phyloP scores from a whole-genome alignment of 2,888 invertebrate genomes.

The Carpatolechia fugitivella region DNA sequence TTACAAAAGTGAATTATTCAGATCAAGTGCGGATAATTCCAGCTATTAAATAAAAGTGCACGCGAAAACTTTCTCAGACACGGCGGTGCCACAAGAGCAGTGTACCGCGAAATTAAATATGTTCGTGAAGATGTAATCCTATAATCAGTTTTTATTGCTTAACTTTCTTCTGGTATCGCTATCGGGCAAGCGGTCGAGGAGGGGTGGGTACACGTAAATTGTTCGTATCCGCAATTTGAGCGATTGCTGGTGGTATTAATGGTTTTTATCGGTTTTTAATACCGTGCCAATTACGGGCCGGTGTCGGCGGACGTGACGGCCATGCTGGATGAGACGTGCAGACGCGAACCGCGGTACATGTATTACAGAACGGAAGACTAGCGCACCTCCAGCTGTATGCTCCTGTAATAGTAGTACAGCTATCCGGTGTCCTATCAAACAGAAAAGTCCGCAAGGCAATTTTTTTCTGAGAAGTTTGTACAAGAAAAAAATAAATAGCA shows the following conservation, averaged over 20 bases:
- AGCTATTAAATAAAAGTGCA: background rate
- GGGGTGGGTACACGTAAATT: constrained; percentile 40
- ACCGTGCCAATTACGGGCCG: constrained; percentile 45
- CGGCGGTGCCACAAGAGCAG: constrained; percentile 1
- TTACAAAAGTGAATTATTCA: background rate
- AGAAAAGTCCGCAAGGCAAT: too few relatives aligned
- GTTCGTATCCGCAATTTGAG: constrained; percentile 51
- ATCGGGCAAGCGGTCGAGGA: background rate
- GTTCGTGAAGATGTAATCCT: constrained; percentile 15
- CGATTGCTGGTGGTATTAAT: constrained; percentile 48
- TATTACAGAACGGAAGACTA: background rate
- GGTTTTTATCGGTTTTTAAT: constrained; percentile 57
- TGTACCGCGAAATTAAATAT: constrained; percentile 35
- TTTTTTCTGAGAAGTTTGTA: too few relatives aligned
- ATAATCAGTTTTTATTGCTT: constrained; percentile 13
- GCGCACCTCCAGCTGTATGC: background rate
- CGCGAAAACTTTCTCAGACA: background rate
- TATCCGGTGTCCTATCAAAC: too few relatives aligned
- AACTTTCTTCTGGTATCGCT: constrained; percentile 9
- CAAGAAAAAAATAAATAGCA: too few relatives aligned
- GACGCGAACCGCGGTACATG: constrained; percentile 7
- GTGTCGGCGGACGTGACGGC: constrained; percentile 36
- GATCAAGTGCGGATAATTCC: constrained; percentile 21
- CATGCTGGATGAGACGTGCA: constrained; percentile 18
- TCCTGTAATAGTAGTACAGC: too few relatives aligned